Evolutionary conservation across 2,888 invertebrate species (phyloP), one percentile per base, ranked within the genome.

Genomic region (Helobdella robusta): DNA sequence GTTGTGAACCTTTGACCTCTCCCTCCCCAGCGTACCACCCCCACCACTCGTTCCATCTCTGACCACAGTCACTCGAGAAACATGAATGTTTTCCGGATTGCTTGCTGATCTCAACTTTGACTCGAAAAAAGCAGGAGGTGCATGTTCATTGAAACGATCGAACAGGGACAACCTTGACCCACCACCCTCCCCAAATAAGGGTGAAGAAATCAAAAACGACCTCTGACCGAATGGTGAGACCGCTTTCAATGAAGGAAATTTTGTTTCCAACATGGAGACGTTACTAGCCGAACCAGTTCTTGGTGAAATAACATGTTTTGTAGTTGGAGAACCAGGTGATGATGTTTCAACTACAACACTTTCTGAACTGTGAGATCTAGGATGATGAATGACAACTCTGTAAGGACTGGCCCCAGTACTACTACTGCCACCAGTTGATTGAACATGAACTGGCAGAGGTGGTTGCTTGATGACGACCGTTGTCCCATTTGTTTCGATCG

Each of bases 61-160:
- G 34, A 65, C 54, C 28, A 64, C 67, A 32, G 66, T 56, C n/a
- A 64, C 64, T 34, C 56, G 52, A 20, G 64, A 63, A 25, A 67
- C 46, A 36, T 66, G 66, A 54, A 66, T 30, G 64, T 60, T 60
- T n/a, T 46, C 65, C 1, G 48, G 48, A 46, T 62, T 62, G 40
- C 54, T 60, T 20, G 46, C 36, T 36, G 61, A 58, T 40, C 54
- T 63, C 69, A 67, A 65, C 59, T 58, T 63, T 6, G 67, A 60
- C 32, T 70, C 66, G 54, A 71, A 71, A 18, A 69, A 68, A 2
- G 71, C 69, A 2, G 70, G 70, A 11, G 70, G 70, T 2, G 71
- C 71, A 6, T 70, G 65, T 44, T 71, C 71, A 44, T 71, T 71
- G 65, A 66, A 71, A 18, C 70, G 66, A 44, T 70, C 68, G 32